Conservation (phyloP, 2,113 vertebrate species). For the Sterrhoptilus dennistouni region DNA sequence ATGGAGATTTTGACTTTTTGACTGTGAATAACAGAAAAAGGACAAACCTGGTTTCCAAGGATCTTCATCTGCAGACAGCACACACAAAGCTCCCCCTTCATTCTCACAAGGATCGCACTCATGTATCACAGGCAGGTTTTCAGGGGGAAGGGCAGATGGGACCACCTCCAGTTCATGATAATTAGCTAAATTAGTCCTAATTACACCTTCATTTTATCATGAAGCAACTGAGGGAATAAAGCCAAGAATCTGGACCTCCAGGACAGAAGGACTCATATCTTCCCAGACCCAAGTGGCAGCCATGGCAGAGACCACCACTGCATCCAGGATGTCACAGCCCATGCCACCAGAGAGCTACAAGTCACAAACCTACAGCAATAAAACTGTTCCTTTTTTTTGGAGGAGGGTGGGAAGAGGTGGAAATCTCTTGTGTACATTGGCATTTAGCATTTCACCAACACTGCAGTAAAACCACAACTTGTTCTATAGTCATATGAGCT, state of each 20-base stretch:
- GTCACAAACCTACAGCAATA: background rate
- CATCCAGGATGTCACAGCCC: background rate
- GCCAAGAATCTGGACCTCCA: background rate
- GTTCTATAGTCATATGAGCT: background rate
- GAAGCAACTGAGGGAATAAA: background rate
- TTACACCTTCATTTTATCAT: background rate
- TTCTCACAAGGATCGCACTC: fast-evolving
- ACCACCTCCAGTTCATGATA: background rate
- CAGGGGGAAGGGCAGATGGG: background rate
- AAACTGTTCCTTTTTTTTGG: background rate
- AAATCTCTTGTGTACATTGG: fast-evolving
- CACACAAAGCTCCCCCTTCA: background rate
- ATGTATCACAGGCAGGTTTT: background rate
- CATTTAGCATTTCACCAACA: background rate
- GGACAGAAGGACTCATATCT: background rate
- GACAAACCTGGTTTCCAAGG: conserved; percentile 36
- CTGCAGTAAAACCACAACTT: background rate
- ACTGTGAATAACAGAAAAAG: conserved; percentile 53
- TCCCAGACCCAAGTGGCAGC: background rate
- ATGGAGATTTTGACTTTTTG: conserved; percentile 59
- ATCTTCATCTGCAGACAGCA: background rate
- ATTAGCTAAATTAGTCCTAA: background rate
- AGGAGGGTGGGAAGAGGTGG: background rate
- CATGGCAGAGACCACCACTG: background rate
- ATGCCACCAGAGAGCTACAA: background rate